Evolutionary conservation across 2,113 vertebrate genomes (phyloP), one percentile per base, ranked within the genome.

Genomic region (Heterotis niloticus): DNA sequence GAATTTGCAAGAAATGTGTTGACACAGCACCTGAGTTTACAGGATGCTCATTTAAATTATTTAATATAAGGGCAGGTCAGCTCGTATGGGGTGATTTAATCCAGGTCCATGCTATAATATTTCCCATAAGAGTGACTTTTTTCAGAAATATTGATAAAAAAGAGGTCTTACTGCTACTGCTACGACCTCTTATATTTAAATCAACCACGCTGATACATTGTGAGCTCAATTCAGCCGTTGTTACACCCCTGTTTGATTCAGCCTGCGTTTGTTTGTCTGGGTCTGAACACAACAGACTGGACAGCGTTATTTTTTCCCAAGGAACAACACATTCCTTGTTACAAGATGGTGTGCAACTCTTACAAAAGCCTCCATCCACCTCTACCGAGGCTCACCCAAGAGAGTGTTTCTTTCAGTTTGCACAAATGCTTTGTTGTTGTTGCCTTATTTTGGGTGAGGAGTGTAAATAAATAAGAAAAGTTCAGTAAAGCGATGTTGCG

Each of bases 231-330:
- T n/a, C n/a, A n/a, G n/a, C n/a, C n/a, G n/a, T n/a, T n/a, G n/a
- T n/a, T n/a, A n/a, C n/a, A n/a, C n/a, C n/a, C n/a, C 9, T 59
- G 12, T 10, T 12, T 10, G 9, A 12, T 9, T 9, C 9, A 20
- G 71, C 54, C 71, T 74, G 71, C 12, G 52, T 74, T 73, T 74
- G 71, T 74, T 74, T 74, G 76, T 60, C 59, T 56, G 65, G 52
- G 59, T 69, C 12, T 5, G 3, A 67, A 69, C 20, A 11, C n/a
- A 65, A 78, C 52, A n/a, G 24, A 69, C 65, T n/a, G 29, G 69
- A n/a, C n/a, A n/a, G n/a, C n/a, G 44, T 64, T 20, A 12, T 0
- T 62, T 64, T 52, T 64, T 65, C 52, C 20, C 18, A 12, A 16
- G n/a, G 26, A 71, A 59, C 44, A 34, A 52, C 60, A 64, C 67